Conservation (phyloP, 2,113 vertebrate species). For the Myotis yumanensis region DNA sequence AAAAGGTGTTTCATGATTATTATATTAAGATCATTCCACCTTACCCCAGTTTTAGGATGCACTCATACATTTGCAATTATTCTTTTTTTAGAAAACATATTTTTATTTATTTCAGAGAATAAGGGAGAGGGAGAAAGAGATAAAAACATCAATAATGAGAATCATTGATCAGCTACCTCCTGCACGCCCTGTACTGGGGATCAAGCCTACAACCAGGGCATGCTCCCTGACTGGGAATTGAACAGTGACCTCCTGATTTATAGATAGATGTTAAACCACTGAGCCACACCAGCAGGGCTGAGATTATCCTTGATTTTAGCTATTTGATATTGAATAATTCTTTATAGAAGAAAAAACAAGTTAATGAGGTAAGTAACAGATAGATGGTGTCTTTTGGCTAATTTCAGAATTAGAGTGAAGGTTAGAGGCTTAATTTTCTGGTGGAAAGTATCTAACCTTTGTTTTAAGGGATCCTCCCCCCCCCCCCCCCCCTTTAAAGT, state of each 20-base stretch:
- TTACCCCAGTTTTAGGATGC: neutral
- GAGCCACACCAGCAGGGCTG: neutral
- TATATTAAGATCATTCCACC: neutral
- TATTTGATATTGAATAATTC: constrained; percentile 42
- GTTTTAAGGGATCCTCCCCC: neutral
- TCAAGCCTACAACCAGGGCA: no score
- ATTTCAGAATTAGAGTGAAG: constrained; percentile 41
- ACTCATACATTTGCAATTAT: neutral
- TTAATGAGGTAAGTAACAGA: constrained; percentile 7
- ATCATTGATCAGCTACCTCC: no score
- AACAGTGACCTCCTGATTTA: no score
- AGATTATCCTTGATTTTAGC: constrained; percentile 40
- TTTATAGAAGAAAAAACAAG: neutral
- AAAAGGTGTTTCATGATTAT: constrained; percentile 15
- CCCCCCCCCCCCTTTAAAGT: neutral
- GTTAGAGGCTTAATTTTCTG: constrained; percentile 34
- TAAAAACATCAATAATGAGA: no score
- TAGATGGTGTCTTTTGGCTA: neutral
- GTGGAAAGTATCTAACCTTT: neutral
- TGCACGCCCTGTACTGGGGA: no score
- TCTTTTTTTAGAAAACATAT: no score
- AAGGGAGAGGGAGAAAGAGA: no score
- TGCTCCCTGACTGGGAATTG: no score
- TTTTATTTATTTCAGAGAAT: no score
- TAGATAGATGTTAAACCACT: no score